Conservation (phyloP, 2,888 invertebrate species). For the Muscina levida region DNA sequence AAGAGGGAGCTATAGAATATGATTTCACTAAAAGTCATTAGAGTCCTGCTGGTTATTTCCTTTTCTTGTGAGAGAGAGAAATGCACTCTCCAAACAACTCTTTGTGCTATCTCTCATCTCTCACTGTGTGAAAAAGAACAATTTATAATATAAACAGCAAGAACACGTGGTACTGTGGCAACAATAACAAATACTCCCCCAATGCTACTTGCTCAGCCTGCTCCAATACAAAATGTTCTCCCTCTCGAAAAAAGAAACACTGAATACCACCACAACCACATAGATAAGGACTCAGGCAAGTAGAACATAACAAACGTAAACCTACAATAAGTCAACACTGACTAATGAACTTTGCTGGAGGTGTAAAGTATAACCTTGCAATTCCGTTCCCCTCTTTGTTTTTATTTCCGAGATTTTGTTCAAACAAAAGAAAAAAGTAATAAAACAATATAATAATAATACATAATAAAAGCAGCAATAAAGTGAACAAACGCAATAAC, state of each 20-base stretch:
- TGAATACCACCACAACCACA: not conserved
- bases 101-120: not conserved
- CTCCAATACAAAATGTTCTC: not conserved
- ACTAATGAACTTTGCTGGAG: constrained; percentile 52
- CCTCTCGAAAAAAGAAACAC: not conserved
- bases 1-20: too few relatives aligned
- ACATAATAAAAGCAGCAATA: too few relatives aligned
- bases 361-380: constrained; percentile 30
- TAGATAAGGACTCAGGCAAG: not conserved
- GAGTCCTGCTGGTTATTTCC: too few relatives aligned
- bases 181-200: constrained; percentile 15
- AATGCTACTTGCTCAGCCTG: not conserved
- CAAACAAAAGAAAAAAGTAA: constrained; percentile 24
- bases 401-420: constrained; percentile 16
- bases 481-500: too few relatives aligned
- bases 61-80: not conserved
- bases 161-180: constrained; percentile 41
- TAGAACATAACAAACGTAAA: not conserved
- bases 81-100: not conserved
- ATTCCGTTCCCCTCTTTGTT: not conserved
- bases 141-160: constrained; percentile 4
- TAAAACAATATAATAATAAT: constrained; percentile 25
- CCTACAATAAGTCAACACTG: constrained; percentile 38
- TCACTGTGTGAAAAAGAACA: constrained; percentile 23
- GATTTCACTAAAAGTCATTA: not conserved